A percentile compares a stretch with the other conserved stretches of the same genome.
phyloP scores from a whole-genome alignment of 2,888 invertebrate genomes.

The Apodemia mormo region DNA sequence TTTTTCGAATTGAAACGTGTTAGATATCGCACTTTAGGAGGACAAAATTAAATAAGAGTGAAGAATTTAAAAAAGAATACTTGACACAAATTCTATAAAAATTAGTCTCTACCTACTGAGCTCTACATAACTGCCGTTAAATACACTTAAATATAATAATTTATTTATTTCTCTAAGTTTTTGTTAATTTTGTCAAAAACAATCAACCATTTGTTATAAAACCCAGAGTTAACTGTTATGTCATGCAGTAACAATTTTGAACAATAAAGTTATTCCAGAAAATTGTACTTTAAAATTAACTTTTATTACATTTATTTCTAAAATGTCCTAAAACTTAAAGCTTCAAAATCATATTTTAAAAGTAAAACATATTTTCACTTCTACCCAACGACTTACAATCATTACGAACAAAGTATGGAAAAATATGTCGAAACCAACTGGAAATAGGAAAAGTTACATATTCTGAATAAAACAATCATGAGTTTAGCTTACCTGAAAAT shows the following conservation, averaged over 20 bases:
- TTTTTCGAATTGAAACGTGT: background rate
- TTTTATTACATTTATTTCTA: background rate
- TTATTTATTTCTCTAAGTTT: no score
- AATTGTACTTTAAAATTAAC: background rate
- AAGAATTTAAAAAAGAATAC: background rate
- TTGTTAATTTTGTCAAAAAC: no score
- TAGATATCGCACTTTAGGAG: no score
- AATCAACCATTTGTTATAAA: no score
- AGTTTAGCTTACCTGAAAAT: conserved; percentile 68
- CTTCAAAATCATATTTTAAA: background rate
- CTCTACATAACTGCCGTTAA: background rate
- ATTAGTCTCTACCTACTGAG: background rate
- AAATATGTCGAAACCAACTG: conserved; percentile 20
- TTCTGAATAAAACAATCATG: conserved; percentile 8
- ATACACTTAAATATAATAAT: no score
- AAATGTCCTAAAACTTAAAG: background rate
- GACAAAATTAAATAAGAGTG: background rate
- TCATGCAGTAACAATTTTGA: background rate
- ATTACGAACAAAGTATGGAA: conserved; percentile 1
- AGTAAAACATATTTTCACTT: conserved; percentile 8
- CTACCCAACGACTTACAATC: background rate
- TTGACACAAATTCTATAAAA: background rate
- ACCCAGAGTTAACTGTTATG: background rate
- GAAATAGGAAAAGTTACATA: background rate
- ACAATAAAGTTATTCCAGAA: background rate